Base-by-base conservation (phyloP, 2,888 invertebrate species). In the Eristalinus aeneus region DNA sequence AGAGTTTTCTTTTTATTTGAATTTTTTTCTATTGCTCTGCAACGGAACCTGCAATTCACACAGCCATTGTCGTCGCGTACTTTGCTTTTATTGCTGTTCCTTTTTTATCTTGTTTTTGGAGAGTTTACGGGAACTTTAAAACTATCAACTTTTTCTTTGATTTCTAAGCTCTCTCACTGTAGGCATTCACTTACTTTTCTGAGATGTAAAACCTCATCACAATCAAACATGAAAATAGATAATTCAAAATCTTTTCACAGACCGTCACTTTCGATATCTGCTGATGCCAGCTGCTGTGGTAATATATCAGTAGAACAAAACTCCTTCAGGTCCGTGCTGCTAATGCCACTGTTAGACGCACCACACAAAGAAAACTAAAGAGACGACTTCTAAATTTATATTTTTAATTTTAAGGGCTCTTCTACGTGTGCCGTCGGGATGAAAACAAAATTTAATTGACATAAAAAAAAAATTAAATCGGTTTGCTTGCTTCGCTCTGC, bases 381-480 rank as follows among this genome's bases (percentile, higher is more conserved):
- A 64, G 67, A 61, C 16, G 58, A 75, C 76, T 72, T 81, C 81
- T 81, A 85, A 75, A 72, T 75, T 80, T 84, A 85, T 68, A 81
- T 76, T 81, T 76, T 64, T 16, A 85, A 76, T 76, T 80, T 85
- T 76, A 72, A 79, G 67, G 61, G 54, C 64, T 36, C 32, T 69
- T 36, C 65, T 61, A 64, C 39, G 56, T 71, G 54, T 32, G 46
- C 31, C 58, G 46, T 60, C 36, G 39, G 54, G 53, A 64, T 64
- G 46, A 32, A 75, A 64, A 76, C 67, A 39, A 67, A 73, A 76
- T 46, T 77, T 64, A 81, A 73, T 76, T 76, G 76, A 81, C 85
- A 81, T 68, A 72, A 72, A 77, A 64, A 73, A 58, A 23, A 39
- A 79, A 85, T 68, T 36, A 54, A 72, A 85, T 31, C 54, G 12